Evolutionary conservation across 2,888 invertebrate species (phyloP), one percentile per base, ranked within the genome.

Genomic region (Diarsia brunnea): DNA sequence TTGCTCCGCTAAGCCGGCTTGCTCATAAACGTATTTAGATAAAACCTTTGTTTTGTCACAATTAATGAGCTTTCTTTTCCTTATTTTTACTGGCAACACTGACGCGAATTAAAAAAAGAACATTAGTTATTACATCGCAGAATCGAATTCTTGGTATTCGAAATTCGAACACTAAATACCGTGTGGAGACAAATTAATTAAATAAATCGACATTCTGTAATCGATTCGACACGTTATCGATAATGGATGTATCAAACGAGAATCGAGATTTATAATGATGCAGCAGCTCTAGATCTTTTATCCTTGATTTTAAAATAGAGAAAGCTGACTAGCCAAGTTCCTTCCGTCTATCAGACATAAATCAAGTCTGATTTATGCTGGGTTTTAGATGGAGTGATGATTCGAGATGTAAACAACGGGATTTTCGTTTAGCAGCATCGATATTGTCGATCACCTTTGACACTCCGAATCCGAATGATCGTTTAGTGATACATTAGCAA

Each of bases 221-320:
- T 84, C 76, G 79, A 86, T 82, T 87, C 45, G 78, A 65, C 65
- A 78, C 55, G 81, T 70, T 81, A 73, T 76, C 72, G 68, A 79
- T 84, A 81, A 84, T 84, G 43, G 69, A 79, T 71, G 71, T 78
- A 73, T 79, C 69, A 69, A 79, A 73, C 73, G 68, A 72, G 58
- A 81, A 79, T 79, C 76, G 66, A 75, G 63, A 80, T n/a, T n/a
- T 51, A 67, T 73, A 78, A 72, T 69, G 75, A 79, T 80, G 64
- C 63, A 75, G 70, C 68, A 67, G 60, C 75, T 86, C 84, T 79
- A 74, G 69, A 78, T 75, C 38, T 73, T 53, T 63, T 77, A 81
- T 86, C 86, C 88, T 88, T 87, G 88, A 86, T 79, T 87, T 79
- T 80, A 79, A 88, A 87, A 86, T 84, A 88, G 77, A 86, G 88